phyloP scores from a whole-genome alignment of 1,140 invertebrate species.

The Drosophila simulans region DNA sequence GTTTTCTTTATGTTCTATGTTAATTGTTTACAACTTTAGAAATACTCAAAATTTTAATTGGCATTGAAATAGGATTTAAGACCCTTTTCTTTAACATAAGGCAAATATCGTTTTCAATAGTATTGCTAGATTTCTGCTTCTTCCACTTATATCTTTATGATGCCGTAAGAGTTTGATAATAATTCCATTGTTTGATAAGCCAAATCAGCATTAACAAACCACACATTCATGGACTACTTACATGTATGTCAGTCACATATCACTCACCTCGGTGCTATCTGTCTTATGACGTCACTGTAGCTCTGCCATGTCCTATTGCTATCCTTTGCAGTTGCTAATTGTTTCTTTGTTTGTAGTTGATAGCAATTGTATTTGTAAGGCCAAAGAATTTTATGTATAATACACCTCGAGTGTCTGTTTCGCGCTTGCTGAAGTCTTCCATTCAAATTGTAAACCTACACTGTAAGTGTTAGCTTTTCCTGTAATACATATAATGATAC shows the following conservation, averaged over 20 bases:
- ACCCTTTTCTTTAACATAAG: no score
- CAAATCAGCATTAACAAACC: no score
- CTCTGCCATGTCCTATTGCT: background rate
- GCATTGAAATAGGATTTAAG: no score
- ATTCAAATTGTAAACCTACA: slow-evolving; percentile 6
- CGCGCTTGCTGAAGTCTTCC: slow-evolving; percentile 29
- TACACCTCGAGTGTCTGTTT: slow-evolving; percentile 4
- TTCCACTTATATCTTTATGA: no score
- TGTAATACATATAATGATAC: slow-evolving; percentile 16
- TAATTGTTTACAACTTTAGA: background rate
- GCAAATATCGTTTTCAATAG: no score
- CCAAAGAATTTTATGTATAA: slow-evolving; percentile 38
- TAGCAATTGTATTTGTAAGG: slow-evolving; percentile 13
- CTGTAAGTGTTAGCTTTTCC: slow-evolving; percentile 15
- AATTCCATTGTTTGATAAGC: no score
- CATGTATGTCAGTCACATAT: background rate
- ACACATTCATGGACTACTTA: no score
- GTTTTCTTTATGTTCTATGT: background rate
- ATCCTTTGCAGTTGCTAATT: slow-evolving; percentile 5
- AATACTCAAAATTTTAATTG: background rate
- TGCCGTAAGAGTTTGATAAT: no score
- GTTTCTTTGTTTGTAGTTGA: slow-evolving; percentile 14
- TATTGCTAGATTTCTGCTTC: no score
- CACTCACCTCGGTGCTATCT: background rate
- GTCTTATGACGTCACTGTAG: background rate